Evolutionary conservation across 2,888 invertebrate species (phyloP).

Genomic region (Oligia latruncula): DNA sequence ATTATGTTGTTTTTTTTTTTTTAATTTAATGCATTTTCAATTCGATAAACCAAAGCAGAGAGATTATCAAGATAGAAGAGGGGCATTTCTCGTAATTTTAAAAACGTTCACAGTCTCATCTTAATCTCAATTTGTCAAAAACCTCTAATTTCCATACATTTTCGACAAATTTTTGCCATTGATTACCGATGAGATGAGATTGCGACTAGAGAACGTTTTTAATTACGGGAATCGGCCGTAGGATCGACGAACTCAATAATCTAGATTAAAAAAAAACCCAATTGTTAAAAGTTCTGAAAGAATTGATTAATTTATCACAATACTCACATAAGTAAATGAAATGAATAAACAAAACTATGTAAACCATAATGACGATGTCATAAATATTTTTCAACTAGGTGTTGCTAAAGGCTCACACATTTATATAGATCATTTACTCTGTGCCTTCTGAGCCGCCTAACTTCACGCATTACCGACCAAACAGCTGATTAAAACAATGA

Average conservation of each 20-base stretch:
- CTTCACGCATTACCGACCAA: constrained; percentile 60
- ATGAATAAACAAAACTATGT: constrained; percentile 44
- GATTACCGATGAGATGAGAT: too few relatives aligned
- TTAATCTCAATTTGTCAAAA: too few relatives aligned
- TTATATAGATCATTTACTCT: constrained; percentile 53
- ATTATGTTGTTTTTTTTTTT: background rate
- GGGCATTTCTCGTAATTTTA: too few relatives aligned
- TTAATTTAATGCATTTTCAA: background rate
- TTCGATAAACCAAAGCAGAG: background rate
- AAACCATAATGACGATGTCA: constrained; percentile 55
- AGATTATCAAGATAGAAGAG: background rate
- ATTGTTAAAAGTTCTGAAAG: background rate
- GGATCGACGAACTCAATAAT: background rate
- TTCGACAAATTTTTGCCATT: too few relatives aligned
- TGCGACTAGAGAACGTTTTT: too few relatives aligned
- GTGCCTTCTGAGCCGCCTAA: constrained; percentile 55
- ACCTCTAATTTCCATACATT: too few relatives aligned
- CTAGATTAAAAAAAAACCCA: background rate
- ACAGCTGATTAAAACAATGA: constrained; percentile 67
- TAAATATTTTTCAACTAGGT: constrained; percentile 29
- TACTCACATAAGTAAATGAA: constrained; percentile 62
- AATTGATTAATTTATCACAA: constrained; percentile 21
- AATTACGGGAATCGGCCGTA: too few relatives aligned
- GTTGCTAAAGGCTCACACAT: constrained; percentile 39
- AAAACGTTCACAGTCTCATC: too few relatives aligned